Evolutionary conservation across 2,113 vertebrate species (phyloP), one percentile per base, ranked within the genome.

Genomic region (Oryzias melastigma): DNA sequence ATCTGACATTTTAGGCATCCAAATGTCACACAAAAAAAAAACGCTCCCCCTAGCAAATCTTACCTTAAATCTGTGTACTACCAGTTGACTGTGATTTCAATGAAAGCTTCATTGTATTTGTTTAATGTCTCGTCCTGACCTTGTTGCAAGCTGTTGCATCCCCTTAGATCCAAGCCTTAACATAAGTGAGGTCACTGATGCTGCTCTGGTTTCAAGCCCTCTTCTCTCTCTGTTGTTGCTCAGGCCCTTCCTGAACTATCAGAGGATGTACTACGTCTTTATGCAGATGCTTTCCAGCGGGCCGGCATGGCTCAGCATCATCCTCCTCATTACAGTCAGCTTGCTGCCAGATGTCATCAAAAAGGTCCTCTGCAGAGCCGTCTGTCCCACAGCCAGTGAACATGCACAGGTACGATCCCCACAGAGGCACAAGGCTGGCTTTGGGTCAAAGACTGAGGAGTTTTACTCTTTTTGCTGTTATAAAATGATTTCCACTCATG

Each of bases 251-350:
- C 93, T 99, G 80, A 98, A 93, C 90, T 98, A 98, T 81, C 97
- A 98, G 91, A 93, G 96, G 90, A 99, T 99, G 97, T 98, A 99
- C 91, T 98, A 98, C 0, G 95, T 99, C 65, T 99, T 99, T 89
- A 94, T 99, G 81, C 95, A 96, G 89, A 97, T 98, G 97, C 73
- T 99, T 68, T 96, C 96, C 48, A 96, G 95, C 13, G 97, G 95
- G 48, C 97, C 97, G 0, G 96, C 95, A 0, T 99, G 97, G 97
- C 91, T 99, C 82, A 93, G 93, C 82, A 97, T 99, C 85, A 88
- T 94, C 76, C 87, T 99, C 75, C 95, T 99, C 42, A 90, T 98
- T 84, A 95, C 92, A 1, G 87, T 98, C 81, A 95, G 96, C 87
- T 90, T 99, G 86, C 93, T 99, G 73, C 97, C 97, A 2, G 96